Percentiles rank a stretch among this genome's conserved stretches.
Conservation (phyloP, 1,140 invertebrate species). For the Procambarus clarkii region DNA sequence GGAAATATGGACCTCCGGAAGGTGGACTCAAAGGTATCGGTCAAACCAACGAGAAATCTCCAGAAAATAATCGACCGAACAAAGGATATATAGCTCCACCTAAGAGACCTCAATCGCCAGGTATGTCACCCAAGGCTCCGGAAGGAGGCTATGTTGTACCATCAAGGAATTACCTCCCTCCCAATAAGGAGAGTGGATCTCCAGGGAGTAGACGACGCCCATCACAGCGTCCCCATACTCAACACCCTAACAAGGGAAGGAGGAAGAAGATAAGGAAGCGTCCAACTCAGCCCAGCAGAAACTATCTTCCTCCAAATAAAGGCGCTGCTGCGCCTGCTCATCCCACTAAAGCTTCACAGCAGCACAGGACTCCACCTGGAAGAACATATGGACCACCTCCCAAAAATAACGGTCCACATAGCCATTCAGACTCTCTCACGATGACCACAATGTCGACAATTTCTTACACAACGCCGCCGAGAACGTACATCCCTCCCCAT, state of each 20-base stretch:
- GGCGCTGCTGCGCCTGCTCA: neutral
- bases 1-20: slow-evolving; percentile 21
- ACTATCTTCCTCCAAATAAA: slow-evolving; percentile 36
- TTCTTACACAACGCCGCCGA: neutral
- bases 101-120: neutral
- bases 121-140: neutral
- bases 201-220: slow-evolving; percentile 6
- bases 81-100: slow-evolving; percentile 7
- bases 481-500: slow-evolving; percentile 34
- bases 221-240: neutral
- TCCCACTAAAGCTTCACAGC: neutral
- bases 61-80: slow-evolving; percentile 25
- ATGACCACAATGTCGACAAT: neutral
- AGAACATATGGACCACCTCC: slow-evolving; percentile 30
- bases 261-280: slow-evolving; percentile 23
- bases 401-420: neutral
- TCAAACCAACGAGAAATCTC: neutral
- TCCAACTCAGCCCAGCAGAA: slow-evolving; percentile 19
- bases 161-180: slow-evolving; percentile 36
- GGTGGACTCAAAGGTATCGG: neutral
- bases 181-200: slow-evolving; percentile 27
- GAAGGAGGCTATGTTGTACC: slow-evolving; percentile 1
- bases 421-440: neutral
- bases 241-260: neutral
- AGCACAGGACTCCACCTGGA: neutral